phyloP scores from a whole-genome alignment of 2,113 vertebrate genomes.

The Syngnathoides biaculeatus region DNA sequence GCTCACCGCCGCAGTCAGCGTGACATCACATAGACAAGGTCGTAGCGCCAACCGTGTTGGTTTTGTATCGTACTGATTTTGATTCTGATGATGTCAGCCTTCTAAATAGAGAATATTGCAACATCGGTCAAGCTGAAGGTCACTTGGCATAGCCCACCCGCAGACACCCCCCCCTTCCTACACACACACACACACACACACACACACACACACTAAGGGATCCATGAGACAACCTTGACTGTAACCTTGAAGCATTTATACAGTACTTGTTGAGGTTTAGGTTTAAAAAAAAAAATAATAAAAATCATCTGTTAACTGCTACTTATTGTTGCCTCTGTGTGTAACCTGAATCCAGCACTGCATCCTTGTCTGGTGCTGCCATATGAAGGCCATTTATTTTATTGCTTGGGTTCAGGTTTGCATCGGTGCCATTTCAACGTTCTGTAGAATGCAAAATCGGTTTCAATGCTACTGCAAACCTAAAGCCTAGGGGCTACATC shows the following conservation, averaged over 20 bases:
- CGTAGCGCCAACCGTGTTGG: constrained; percentile 16
- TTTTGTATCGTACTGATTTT: not conserved
- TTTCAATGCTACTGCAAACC: too few species aligned
- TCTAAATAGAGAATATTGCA: not conserved
- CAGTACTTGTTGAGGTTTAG: not conserved
- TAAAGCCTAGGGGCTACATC: too few species aligned
- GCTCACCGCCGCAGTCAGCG: constrained; percentile 57
- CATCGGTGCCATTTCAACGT: too few species aligned
- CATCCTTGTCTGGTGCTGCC: too few species aligned
- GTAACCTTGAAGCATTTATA: constrained; percentile 34
- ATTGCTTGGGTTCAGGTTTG: too few species aligned
- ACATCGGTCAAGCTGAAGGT: not conserved
- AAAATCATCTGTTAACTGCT: too few species aligned
- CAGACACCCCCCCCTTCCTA: too few species aligned
- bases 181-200: too few species aligned
- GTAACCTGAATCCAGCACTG: too few species aligned
- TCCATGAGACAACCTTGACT: not conserved
- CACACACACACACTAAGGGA: not conserved
- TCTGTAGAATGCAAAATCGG: too few species aligned
- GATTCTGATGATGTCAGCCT: not conserved
- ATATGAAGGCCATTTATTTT: too few species aligned
- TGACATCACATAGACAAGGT: constrained; percentile 45
- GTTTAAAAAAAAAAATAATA: not conserved
- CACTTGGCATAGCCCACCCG: not conserved
- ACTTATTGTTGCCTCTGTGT: too few species aligned